These are phyloP conservation scores for Miltochrista miniata DNA, from an alignment of 2,888 invertebrate species.

Conservation along the genomic window DNA sequence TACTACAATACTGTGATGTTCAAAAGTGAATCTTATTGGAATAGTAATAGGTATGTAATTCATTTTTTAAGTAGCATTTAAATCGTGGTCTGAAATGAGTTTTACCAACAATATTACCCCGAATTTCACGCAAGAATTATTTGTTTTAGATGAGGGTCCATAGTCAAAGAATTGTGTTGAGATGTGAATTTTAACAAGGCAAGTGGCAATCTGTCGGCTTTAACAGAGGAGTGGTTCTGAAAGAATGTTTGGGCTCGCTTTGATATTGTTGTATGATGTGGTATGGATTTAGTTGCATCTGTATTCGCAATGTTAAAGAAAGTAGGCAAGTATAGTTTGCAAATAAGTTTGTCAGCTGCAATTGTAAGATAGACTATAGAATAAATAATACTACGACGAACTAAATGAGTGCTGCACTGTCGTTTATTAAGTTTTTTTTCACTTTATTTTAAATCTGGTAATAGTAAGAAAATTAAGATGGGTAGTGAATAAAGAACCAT, in stretches of 20 bases:
- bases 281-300: conserved; percentile 21
- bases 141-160: conserved; percentile 66
- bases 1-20: background rate
- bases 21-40: conserved; percentile 9
- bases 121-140: conserved; percentile 74
- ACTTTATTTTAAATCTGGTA: too few relatives aligned
- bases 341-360: background rate
- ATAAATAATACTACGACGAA: too few relatives aligned
- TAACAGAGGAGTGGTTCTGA: conserved; percentile 48
- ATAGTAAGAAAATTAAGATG: too few relatives aligned
- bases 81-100: conserved; percentile 38
- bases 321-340: conserved; percentile 3
- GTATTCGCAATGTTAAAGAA: background rate
- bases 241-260: conserved; percentile 49
- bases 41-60: conserved; percentile 12
- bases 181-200: conserved; percentile 75
- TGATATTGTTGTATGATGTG: conserved; percentile 34
- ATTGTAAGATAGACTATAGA: too few relatives aligned
- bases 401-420: too few relatives aligned
- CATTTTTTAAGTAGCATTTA: too few relatives aligned
- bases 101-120: conserved; percentile 62
- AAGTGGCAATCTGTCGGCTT: conserved; percentile 56
- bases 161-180: conserved; percentile 51
- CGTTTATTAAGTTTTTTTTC: too few relatives aligned
- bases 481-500: too few relatives aligned